A percentile compares a stretch with the other conserved stretches of the same genome.
Evolutionary conservation across 2,113 vertebrate genomes (phyloP).

Genomic region (Calypte anna): DNA sequence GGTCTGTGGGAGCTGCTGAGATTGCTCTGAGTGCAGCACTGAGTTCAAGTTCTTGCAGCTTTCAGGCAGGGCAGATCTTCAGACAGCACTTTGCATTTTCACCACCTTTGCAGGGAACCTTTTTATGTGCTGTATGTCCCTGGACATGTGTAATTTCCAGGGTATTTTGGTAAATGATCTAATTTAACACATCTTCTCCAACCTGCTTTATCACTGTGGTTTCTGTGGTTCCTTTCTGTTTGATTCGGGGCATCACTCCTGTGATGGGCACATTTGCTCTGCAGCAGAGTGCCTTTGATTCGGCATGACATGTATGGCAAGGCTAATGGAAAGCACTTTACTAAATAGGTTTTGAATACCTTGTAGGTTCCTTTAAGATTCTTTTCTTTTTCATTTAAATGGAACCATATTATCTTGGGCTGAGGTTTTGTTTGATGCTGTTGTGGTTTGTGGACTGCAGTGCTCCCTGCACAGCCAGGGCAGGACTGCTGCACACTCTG

Average conservation of each 20-base stretch:
- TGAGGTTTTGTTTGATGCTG: background rate
- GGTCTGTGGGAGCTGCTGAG: background rate
- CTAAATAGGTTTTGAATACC: slow-evolving; percentile 3
- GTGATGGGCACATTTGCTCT: background rate
- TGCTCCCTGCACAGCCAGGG: background rate
- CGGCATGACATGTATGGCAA: background rate
- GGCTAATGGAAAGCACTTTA: slow-evolving; percentile 23
- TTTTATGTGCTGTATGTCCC: background rate
- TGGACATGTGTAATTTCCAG: background rate
- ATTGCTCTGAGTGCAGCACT: accelerated
- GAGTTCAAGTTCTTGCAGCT: background rate
- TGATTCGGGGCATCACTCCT: background rate
- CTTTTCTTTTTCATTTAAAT: background rate
- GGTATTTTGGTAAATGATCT: background rate
- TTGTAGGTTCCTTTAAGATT: background rate
- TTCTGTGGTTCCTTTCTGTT: background rate
- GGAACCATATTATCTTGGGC: background rate
- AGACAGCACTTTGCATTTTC: background rate
- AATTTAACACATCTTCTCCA: background rate
- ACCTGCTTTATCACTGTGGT: background rate
- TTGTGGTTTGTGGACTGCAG: background rate
- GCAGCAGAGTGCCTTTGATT: background rate
- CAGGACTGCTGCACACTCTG: accelerated
- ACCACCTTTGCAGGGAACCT: background rate
- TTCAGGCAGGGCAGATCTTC: background rate